Evolutionary conservation across 2,888 invertebrate genomes (phyloP).

Genomic region (Girardia tigrina): DNA sequence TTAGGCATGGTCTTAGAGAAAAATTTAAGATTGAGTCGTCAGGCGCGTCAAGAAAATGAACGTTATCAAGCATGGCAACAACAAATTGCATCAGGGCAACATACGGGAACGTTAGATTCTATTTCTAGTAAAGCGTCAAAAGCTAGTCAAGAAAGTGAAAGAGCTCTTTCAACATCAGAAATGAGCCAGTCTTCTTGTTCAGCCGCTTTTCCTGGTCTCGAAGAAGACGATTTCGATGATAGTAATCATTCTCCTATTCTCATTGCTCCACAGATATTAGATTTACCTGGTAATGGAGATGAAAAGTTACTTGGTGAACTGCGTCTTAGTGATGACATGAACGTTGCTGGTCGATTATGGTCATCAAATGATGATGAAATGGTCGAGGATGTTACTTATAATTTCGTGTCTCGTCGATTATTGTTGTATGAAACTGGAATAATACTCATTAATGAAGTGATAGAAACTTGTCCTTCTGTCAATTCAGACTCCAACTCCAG

Average conservation of each 20-base stretch:
- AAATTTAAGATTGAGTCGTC: slow-evolving; percentile 24
- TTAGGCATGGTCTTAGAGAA: slow-evolving; percentile 15
- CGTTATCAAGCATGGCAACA: slow-evolving; percentile 1
- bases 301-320: neutral
- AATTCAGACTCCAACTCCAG: neutral
- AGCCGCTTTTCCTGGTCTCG: neutral
- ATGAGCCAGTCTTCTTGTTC: slow-evolving; percentile 17
- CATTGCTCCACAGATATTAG: slow-evolving; percentile 8
- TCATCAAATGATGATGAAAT: neutral
- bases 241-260: slow-evolving; percentile 3
- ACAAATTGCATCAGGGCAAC: neutral
- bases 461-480: slow-evolving; percentile 3
- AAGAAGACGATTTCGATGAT: slow-evolving; percentile 17
- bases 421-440: slow-evolving; percentile 6
- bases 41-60: neutral
- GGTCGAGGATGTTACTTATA: slow-evolving; percentile 2
- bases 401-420: neutral
- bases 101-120: slow-evolving; percentile 5
- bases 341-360: slow-evolving; percentile 13
- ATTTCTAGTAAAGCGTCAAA: slow-evolving; percentile 3
- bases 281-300: slow-evolving; percentile 10
- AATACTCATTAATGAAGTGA: neutral
- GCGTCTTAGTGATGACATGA: neutral
- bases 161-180: slow-evolving; percentile 15
- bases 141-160: slow-evolving; percentile 10